These are phyloP conservation scores for Hyposoter dolosus DNA, from an alignment of 2,888 invertebrate species.

Conservation along the genomic window DNA sequence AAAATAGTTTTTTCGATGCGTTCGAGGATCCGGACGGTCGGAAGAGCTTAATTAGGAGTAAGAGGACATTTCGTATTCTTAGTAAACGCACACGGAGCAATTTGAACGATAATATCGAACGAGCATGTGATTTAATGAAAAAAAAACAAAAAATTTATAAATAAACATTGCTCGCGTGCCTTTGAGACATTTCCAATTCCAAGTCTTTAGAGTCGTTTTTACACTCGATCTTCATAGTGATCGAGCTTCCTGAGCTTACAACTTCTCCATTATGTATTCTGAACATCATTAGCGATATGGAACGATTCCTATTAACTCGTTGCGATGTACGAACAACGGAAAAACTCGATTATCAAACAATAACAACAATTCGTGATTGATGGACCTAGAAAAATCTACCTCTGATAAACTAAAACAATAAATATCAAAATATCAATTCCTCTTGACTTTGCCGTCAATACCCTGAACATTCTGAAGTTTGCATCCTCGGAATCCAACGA, in stretches of 20 bases:
- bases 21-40: conserved; percentile 32
- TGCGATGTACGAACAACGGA: conserved; percentile 21
- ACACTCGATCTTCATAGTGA: conserved; percentile 43
- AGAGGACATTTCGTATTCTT: conserved; percentile 27
- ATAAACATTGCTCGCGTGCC: conserved; percentile 57
- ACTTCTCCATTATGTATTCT: conserved; percentile 57
- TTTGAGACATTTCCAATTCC: conserved; percentile 56
- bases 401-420: conserved; percentile 57
- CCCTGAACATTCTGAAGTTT: no score
- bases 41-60: conserved; percentile 32
- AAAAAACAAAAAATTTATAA: background rate
- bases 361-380: conserved; percentile 38
- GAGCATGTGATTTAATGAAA: conserved; percentile 35
- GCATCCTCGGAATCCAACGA: no score
- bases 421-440: conserved; percentile 42
- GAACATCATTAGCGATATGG: conserved; percentile 52
- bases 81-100: conserved; percentile 54
- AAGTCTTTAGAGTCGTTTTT: conserved; percentile 35
- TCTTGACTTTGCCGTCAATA: no score
- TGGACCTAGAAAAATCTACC: conserved; percentile 60
- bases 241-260: conserved; percentile 54
- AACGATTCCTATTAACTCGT: conserved; percentile 13
- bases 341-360: conserved; percentile 32
- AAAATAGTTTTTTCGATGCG: conserved; percentile 12
- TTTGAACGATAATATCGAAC: conserved; percentile 48